These are phyloP conservation scores for Thinocorus orbignyianus DNA, from an alignment of 2,113 vertebrate species.

Conservation along the genomic window DNA sequence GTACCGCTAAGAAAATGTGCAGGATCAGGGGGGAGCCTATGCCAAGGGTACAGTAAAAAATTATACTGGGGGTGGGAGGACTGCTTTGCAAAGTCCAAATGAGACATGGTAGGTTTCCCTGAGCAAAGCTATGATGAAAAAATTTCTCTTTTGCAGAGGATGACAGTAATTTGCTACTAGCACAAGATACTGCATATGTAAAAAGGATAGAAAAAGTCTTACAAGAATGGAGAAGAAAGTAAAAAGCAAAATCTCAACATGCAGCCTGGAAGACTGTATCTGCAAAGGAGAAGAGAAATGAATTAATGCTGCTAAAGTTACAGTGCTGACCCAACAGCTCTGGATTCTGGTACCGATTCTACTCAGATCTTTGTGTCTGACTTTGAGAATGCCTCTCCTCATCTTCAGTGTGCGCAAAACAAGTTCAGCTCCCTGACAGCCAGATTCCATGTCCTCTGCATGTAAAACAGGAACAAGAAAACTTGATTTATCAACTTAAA, in stretches of 20 bases:
- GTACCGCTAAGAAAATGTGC: not conserved
- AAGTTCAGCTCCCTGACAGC: not conserved
- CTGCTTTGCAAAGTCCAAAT: not conserved
- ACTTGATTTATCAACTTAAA: not conserved
- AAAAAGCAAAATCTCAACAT: not conserved
- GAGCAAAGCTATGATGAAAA: not conserved
- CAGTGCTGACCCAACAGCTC: not conserved
- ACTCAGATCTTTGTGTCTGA: not conserved
- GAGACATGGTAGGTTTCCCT: not conserved
- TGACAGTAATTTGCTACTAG: not conserved
- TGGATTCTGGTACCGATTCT: not conserved
- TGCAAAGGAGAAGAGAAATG: not conserved
- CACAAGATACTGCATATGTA: not conserved
- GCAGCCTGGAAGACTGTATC: not conserved
- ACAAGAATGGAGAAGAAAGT: not conserved
- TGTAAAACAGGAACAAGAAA: not conserved
- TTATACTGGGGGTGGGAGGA: not conserved
- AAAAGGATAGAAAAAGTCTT: not conserved
- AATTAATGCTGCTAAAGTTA: not conserved
- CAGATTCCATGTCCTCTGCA: not conserved
- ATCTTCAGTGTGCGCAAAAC: not conserved
- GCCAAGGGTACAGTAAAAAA: not conserved
- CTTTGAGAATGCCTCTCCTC: not conserved
- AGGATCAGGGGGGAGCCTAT: not conserved
- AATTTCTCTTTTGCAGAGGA: not conserved